A percentile compares a stretch with the other conserved stretches of the same genome.
Conservation (phyloP, 2,113 vertebrate species). For the Cinclus cinclus region DNA sequence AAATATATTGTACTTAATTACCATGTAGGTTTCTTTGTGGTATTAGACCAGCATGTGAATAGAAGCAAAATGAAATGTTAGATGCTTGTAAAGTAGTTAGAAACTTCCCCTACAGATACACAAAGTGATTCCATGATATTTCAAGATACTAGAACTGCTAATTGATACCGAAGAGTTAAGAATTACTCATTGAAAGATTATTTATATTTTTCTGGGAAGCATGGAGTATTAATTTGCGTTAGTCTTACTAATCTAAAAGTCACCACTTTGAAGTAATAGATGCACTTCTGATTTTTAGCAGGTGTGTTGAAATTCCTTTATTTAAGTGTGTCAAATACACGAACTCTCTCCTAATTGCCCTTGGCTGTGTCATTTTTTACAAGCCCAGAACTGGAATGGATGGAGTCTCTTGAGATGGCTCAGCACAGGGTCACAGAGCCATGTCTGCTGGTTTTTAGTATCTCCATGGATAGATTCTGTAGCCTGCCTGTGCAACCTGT, state of each 20-base stretch:
- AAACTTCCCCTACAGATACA: background rate
- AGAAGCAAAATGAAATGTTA: background rate
- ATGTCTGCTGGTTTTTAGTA: fast-evolving
- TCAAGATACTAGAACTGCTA: background rate
- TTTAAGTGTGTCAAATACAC: background rate
- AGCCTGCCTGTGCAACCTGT: background rate
- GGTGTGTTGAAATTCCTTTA: background rate
- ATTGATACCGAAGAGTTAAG: background rate
- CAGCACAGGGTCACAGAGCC: background rate
- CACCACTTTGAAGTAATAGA: background rate
- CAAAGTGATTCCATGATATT: background rate
- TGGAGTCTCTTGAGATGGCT: background rate
- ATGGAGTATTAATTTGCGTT: background rate
- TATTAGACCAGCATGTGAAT: background rate
- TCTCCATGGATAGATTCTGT: background rate
- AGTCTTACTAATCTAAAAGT: background rate
- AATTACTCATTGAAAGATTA: background rate
- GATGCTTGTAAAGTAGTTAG: background rate
- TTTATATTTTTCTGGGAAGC: background rate
- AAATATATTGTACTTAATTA: background rate
- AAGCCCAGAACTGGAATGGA: background rate
- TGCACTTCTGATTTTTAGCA: background rate
- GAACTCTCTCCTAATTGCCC: background rate
- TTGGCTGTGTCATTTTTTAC: background rate
- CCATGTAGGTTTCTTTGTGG: background rate